Evolutionary conservation across 2,113 vertebrate species (phyloP).

Genomic region (Petaurus breviceps): DNA sequence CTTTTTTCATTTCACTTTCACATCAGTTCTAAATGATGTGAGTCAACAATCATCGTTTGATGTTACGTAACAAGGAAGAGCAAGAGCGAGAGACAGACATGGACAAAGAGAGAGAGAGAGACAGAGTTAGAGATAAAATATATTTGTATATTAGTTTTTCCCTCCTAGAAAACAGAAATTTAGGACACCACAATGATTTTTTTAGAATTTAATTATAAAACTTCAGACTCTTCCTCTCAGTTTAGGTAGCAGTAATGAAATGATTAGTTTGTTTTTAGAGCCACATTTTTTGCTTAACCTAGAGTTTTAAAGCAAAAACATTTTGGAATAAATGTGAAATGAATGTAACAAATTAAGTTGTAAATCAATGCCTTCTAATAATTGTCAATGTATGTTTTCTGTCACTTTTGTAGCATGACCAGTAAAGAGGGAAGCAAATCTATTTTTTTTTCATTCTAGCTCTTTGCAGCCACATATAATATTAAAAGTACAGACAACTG

Average conservation of each 20-base stretch:
- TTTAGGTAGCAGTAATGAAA: background rate
- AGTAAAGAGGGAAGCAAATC: background rate
- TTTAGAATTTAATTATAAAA: background rate
- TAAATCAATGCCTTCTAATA: background rate
- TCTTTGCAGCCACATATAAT: background rate
- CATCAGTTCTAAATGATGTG: background rate
- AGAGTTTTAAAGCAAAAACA: background rate
- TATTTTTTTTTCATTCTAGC: background rate
- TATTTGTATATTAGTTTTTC: too few relatives aligned
- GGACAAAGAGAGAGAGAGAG: background rate
- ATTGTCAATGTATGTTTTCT: background rate
- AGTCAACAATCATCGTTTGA: background rate
- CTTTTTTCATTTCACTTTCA: background rate
- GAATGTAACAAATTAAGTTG: background rate
- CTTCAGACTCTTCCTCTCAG: background rate
- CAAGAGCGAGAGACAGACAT: background rate
- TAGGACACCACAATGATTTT: background rate
- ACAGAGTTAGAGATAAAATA: too few relatives aligned
- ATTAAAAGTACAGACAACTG: slow-evolving; percentile 24
- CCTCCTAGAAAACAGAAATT: too few relatives aligned
- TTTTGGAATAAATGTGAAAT: background rate
- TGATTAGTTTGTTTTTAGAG: background rate
- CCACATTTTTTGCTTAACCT: background rate
- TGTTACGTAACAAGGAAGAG: background rate
- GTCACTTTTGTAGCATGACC: background rate